phyloP scores from a whole-genome alignment of 2,113 vertebrate species.

The Lycaon pictus region DNA sequence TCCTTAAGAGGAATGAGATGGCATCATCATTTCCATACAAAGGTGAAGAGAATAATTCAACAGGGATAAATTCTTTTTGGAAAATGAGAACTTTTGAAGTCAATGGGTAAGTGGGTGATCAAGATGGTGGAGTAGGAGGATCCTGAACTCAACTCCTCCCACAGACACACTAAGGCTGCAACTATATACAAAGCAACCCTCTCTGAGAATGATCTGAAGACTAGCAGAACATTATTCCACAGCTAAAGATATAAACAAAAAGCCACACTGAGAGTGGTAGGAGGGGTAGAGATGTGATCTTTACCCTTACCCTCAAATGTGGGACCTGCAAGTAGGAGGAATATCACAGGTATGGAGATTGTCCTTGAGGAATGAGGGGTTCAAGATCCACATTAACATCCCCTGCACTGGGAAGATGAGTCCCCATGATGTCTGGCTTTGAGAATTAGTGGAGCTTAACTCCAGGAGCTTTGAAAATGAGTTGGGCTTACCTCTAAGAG shows the following conservation, averaged over 20 bases:
- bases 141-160: not conserved
- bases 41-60: not conserved
- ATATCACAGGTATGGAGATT: not conserved
- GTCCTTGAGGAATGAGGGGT: not conserved
- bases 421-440: not conserved
- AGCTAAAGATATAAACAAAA: not conserved
- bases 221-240: not conserved
- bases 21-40: not conserved
- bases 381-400: not conserved
- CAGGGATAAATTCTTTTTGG: not conserved
- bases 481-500: not conserved
- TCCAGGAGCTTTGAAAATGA: not conserved
- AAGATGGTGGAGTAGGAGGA: not conserved
- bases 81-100: not conserved
- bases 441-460: not conserved
- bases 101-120: not conserved
- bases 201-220: not conserved
- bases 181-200: not conserved
- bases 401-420: not conserved
- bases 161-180: not conserved
- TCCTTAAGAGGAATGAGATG: not conserved
- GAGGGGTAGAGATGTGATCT: not conserved
- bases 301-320: not conserved
- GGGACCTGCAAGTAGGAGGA: not conserved
- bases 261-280: not conserved